Evolutionary conservation across 2,113 vertebrate genomes (phyloP).

Genomic region (Phrynosoma blainvillii): DNA sequence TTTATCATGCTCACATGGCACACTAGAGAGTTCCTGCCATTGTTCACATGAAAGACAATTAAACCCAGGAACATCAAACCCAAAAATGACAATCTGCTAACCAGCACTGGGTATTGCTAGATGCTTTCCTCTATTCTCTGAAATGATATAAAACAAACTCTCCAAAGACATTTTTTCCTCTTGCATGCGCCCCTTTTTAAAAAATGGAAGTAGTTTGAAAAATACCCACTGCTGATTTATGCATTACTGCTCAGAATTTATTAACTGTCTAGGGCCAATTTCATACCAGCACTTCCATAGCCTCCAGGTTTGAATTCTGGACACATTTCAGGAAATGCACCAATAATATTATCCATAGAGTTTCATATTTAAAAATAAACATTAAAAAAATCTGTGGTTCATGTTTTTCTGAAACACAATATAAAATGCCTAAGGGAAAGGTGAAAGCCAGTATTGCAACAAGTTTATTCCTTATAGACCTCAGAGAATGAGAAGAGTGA

Average conservation of each 20-base stretch:
- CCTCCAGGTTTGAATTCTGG: slow-evolving; percentile 78
- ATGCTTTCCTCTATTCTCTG: slow-evolving; percentile 79
- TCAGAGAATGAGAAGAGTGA: slow-evolving; percentile 26
- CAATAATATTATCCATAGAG: slow-evolving; percentile 71
- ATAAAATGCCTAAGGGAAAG: slow-evolving; percentile 58
- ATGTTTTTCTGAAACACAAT: slow-evolving; percentile 65
- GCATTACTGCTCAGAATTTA: slow-evolving; percentile 83
- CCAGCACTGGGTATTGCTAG: slow-evolving; percentile 81
- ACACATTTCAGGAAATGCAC: slow-evolving; percentile 76
- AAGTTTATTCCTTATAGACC: slow-evolving; percentile 54
- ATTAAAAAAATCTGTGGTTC: slow-evolving; percentile 44
- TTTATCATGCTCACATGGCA: slow-evolving; percentile 80
- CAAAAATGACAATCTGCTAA: slow-evolving; percentile 90
- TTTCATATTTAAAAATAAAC: slow-evolving; percentile 75
- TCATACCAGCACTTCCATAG: slow-evolving; percentile 65
- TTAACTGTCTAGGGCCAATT: slow-evolving; percentile 81
- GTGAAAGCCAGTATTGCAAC: slow-evolving; percentile 53
- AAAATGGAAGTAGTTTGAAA: slow-evolving; percentile 55
- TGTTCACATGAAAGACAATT: slow-evolving; percentile 96
- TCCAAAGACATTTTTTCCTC: slow-evolving; percentile 73
- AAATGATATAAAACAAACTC: slow-evolving; percentile 83
- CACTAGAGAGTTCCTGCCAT: slow-evolving; percentile 86
- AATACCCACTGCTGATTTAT: slow-evolving; percentile 81
- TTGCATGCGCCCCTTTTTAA: slow-evolving; percentile 64
- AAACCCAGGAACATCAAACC: slow-evolving; percentile 90